phyloP scores from a whole-genome alignment of 2,113 vertebrate genomes.

The Mola mola region DNA sequence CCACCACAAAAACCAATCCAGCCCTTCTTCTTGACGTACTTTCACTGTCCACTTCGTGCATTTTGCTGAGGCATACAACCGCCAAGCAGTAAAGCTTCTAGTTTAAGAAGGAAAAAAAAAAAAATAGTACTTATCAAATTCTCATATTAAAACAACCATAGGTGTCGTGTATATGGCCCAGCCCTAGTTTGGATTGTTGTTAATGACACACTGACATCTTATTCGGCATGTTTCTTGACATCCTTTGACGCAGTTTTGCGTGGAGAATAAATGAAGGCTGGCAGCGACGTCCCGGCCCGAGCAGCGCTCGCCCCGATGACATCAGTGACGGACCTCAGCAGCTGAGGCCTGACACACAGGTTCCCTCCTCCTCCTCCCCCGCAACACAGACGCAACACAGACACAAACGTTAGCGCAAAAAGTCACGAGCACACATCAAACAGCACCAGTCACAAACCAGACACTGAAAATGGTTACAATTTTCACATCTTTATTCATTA shows the following conservation, averaged over 20 bases:
- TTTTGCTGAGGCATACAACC: too few species aligned
- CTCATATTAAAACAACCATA: too few species aligned
- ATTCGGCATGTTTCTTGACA: too few species aligned
- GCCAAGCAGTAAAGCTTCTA: too few species aligned
- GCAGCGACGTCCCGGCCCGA: slow-evolving; percentile 45
- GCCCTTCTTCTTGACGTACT: too few species aligned
- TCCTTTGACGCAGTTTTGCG: background rate
- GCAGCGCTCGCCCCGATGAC: slow-evolving; percentile 34
- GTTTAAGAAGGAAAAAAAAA: too few species aligned
- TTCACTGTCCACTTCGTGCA: too few species aligned
- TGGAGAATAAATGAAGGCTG: slow-evolving; percentile 39
- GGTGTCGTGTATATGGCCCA: too few species aligned
- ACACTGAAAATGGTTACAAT: slow-evolving; percentile 21
- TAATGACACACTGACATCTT: too few species aligned
- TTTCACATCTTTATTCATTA: slow-evolving; percentile 84
- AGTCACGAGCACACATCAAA: background rate
- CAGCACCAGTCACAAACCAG: slow-evolving; percentile 10
- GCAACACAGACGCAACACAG: slow-evolving; percentile 6
- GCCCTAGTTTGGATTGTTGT: too few species aligned
- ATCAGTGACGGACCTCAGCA: slow-evolving; percentile 61
- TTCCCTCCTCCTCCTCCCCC: background rate
- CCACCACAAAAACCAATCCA: too few species aligned
- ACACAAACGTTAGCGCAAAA: slow-evolving; percentile 4
- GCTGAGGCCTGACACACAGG: slow-evolving; percentile 42
- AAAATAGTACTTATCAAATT: too few species aligned